These are phyloP conservation scores for Eumerus sabulonum DNA, from an alignment of 2,888 invertebrate species.

Conservation along the genomic window DNA sequence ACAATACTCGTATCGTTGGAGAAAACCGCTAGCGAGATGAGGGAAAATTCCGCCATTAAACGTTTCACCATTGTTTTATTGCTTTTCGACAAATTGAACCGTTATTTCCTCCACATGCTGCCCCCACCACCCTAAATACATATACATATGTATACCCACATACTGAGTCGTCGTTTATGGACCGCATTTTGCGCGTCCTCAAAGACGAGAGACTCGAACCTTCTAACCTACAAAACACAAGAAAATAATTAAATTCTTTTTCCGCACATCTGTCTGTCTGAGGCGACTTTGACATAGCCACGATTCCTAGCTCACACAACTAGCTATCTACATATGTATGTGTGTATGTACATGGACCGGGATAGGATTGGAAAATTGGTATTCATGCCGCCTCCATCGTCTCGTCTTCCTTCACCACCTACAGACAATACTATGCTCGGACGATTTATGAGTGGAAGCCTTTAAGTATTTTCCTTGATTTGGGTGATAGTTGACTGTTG, in stretches of 20 bases:
- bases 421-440: conserved; percentile 55
- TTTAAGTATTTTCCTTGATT: conserved; percentile 36
- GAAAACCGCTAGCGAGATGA: too few species aligned
- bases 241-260: conserved; percentile 60
- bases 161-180: neutral
- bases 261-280: conserved; percentile 53
- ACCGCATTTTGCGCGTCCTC: conserved; percentile 32
- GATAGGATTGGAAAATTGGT: conserved; percentile 56
- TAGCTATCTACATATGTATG: neutral
- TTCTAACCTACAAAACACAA: conserved; percentile 59
- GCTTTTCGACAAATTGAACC: conserved; percentile 64
- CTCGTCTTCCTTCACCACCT: neutral
- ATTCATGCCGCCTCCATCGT: conserved; percentile 9
- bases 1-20: conserved; percentile 33
- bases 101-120: conserved; percentile 54
- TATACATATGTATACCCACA: neutral
- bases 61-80: conserved; percentile 34
- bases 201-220: conserved; percentile 29
- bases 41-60: neutral
- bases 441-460: conserved; percentile 58
- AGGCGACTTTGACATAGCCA: neutral
- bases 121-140: too few species aligned
- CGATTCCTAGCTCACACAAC: neutral
- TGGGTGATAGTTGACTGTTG: conserved; percentile 54
- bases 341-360: conserved; percentile 1